A percentile compares a stretch with the other conserved stretches of the same genome.
Evolutionary conservation across 2,888 invertebrate genomes (phyloP).

Genomic region (Andrena flavipes): DNA sequence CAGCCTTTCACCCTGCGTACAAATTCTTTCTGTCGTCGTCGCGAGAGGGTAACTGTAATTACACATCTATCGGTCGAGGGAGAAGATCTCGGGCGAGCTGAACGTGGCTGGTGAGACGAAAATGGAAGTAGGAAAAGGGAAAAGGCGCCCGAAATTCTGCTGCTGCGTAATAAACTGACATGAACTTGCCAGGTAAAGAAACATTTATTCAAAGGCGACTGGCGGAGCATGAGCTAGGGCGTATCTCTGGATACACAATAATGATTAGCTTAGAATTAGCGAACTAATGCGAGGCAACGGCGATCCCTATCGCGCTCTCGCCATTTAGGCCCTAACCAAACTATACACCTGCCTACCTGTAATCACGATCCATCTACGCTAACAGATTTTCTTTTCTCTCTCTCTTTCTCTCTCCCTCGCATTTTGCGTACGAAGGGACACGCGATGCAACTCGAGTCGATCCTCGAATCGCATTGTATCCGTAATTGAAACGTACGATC

Average conservation of each 20-base stretch:
- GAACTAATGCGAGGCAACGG: slow-evolving; percentile 70
- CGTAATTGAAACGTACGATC: slow-evolving; percentile 13
- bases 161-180: background rate
- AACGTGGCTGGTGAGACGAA: background rate
- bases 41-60: slow-evolving; percentile 4
- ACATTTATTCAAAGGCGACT: slow-evolving; percentile 30
- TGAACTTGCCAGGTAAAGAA: slow-evolving; percentile 19
- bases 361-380: slow-evolving; percentile 66
- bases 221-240: slow-evolving; percentile 27
- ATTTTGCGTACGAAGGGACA: slow-evolving; percentile 7
- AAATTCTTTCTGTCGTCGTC: background rate
- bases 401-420: slow-evolving; percentile 40
- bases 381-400: slow-evolving; percentile 63
- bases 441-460: slow-evolving; percentile 29
- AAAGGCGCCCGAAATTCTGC: background rate
- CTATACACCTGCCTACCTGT: slow-evolving; percentile 77
- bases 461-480: background rate
- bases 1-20: background rate
- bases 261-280: slow-evolving; percentile 75
- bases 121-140: background rate
- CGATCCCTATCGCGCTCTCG: slow-evolving; percentile 76
- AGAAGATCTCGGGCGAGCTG: background rate
- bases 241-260: slow-evolving; percentile 65
- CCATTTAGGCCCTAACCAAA: slow-evolving; percentile 72
- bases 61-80: background rate